Evolutionary conservation across 2,797 vertebrate species (phyloP).

Genomic region (Spinus pinus): DNA sequence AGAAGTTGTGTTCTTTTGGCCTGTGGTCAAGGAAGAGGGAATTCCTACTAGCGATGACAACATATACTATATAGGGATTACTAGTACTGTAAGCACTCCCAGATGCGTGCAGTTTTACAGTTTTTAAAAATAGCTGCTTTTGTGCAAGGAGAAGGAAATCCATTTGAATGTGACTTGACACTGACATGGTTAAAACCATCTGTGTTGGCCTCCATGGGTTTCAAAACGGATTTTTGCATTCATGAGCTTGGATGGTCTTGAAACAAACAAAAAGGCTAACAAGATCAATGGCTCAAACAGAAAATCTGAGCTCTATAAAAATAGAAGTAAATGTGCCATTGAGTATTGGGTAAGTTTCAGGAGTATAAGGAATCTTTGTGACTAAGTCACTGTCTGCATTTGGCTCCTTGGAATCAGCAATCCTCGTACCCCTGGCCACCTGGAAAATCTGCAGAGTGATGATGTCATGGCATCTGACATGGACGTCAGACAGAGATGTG

Average conservation of each 20-base stretch:
- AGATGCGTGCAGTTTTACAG: constrained; percentile 9
- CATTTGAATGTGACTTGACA: constrained; percentile 36
- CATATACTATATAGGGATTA: neutral
- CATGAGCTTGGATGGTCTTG: neutral
- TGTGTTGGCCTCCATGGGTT: neutral
- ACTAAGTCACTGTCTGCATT: neutral
- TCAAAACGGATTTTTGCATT: neutral
- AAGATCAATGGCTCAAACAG: neutral
- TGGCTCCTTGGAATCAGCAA: neutral
- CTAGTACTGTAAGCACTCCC: neutral
- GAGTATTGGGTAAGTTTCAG: neutral
- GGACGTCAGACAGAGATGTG: neutral
- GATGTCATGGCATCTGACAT: neutral
- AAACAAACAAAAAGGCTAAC: neutral
- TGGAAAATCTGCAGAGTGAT: neutral
- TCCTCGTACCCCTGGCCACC: neutral
- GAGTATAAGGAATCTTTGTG: neutral
- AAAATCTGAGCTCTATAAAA: neutral
- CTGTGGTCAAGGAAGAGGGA: neutral
- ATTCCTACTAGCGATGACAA: neutral
- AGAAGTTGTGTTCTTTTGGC: neutral
- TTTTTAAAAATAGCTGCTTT: constrained; percentile 51
- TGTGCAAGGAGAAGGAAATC: neutral
- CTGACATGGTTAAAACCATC: constrained; percentile 39
- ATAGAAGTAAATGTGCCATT: neutral